Conservation (phyloP, 2,797 vertebrate species). For the Ciconia nigra region DNA sequence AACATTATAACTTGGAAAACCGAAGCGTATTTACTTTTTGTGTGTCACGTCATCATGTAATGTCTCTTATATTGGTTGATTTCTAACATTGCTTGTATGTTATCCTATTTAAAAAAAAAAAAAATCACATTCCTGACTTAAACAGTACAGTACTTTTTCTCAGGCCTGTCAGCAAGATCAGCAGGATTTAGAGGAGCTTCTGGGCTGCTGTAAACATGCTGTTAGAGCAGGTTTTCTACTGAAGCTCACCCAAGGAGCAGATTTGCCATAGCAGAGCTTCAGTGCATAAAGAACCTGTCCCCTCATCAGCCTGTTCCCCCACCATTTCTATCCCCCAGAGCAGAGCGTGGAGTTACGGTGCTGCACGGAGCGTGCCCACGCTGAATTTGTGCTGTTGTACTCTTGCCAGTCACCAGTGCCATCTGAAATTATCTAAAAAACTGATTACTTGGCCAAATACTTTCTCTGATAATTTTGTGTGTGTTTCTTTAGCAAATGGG, state of each 20-base stretch:
- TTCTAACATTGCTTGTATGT: neutral
- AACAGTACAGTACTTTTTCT: neutral
- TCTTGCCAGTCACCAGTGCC: neutral
- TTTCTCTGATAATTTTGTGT: neutral
- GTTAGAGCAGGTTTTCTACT: neutral
- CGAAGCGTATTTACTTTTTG: neutral
- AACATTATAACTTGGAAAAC: neutral
- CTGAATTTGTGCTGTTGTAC: neutral
- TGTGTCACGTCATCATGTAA: neutral
- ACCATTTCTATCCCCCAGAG: neutral
- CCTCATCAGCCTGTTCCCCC: neutral
- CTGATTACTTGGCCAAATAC: neutral
- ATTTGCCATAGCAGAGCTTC: neutral
- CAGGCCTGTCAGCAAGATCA: neutral
- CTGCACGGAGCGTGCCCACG: rapidly evolving
- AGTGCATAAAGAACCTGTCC: neutral
- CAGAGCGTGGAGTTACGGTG: rapidly evolving
- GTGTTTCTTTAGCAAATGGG: neutral
- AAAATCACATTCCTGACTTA: neutral
- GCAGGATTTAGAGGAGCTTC: neutral
- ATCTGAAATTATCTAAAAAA: neutral
- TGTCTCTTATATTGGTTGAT: neutral
- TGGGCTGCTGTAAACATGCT: neutral
- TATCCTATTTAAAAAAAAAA: neutral
- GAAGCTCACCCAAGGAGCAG: neutral